A percentile compares a stretch with the other conserved stretches of the same genome.
These are phyloP conservation scores for Neosilurus mollespiculum DNA, from an alignment of 2,797 vertebrate species.

Conservation along the genomic window DNA sequence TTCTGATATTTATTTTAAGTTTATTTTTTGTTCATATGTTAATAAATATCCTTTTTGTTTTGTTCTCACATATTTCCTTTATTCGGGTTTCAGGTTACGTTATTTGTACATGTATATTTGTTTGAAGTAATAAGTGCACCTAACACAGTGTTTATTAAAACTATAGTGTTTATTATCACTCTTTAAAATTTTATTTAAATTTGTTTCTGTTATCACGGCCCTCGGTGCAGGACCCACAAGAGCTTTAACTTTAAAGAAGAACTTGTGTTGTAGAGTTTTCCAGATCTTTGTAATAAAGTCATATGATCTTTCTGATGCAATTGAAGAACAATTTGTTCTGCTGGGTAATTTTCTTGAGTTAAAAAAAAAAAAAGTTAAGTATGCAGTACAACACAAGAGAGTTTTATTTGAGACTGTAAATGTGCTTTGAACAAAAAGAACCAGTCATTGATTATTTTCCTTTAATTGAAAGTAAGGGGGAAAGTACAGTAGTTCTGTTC, in stretches of 20 bases:
- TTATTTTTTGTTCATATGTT: too few relatives aligned
- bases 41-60: not conserved
- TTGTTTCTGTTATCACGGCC: not conserved
- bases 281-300: conserved; percentile 32
- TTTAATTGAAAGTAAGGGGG: too few relatives aligned
- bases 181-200: not conserved
- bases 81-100: not conserved
- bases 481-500: too few relatives aligned
- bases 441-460: too few relatives aligned
- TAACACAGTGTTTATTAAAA: too few relatives aligned
- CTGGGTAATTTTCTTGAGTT: not conserved
- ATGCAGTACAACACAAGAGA: not conserved
- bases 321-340: not conserved
- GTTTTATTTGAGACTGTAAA: conserved; percentile 42
- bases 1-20: not conserved
- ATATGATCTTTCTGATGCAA: conserved; percentile 31
- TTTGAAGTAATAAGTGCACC: too few relatives aligned
- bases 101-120: too few relatives aligned
- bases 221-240: not conserved
- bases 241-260: conserved; percentile 13
- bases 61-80: not conserved
- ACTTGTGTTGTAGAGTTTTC: not conserved
- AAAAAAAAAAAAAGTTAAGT: not conserved
- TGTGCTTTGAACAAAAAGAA: not conserved
- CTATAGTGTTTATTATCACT: not conserved